Evolutionary conservation across 2,888 invertebrate species (phyloP), one percentile per base, ranked within the genome.

Genomic region (Melinopterus prodromus): DNA sequence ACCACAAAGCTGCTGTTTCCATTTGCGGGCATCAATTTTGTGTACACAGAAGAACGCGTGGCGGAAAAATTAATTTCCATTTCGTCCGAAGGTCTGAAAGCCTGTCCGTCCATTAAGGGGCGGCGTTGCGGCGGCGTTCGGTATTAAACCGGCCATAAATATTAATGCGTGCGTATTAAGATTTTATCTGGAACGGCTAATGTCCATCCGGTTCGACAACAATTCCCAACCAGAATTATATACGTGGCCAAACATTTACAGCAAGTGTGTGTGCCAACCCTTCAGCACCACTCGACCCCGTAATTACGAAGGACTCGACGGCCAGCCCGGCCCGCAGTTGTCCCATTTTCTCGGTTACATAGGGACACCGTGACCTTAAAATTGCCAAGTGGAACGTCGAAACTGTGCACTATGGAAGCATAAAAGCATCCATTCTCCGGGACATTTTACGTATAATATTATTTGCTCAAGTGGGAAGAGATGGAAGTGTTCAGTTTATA

Each of bases 11-110:
- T 53, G 53, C 12, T 1, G 53, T 53, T 53, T 53, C 53, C 53
- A 53, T 53, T 53, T 53, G 2, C 53, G 7, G 12, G 53, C 12
- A 6, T 53, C 53, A 26, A 26, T 26, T 26, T 26, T 26, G 26
- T 26, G 53, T 53, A 53, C 2, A 53, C 53, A 12, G 9, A 53
- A 53, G 53, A 53, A 53, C 53, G 53, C 53, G 53, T 53, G 53
- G 53, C 53, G 53, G 53, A 53, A 53, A 53, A 53, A 53, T 53
- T 53, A 53, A 53, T 53, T 53, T 53, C 53, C 53, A 53, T 53
- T 53, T 53, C 9, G 53, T 7, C 53, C 12, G 53, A 53, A 53
- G 53, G 53, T 53, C 53, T 53, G 53, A 53, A 53, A 53, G 53
- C 53, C 53, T 7, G 53, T 53, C 9, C 53, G 53, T 53, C 53